Evolutionary conservation across 2,888 invertebrate species (phyloP), one percentile per base, ranked within the genome.

Genomic region (Steinernema scapterisci): DNA sequence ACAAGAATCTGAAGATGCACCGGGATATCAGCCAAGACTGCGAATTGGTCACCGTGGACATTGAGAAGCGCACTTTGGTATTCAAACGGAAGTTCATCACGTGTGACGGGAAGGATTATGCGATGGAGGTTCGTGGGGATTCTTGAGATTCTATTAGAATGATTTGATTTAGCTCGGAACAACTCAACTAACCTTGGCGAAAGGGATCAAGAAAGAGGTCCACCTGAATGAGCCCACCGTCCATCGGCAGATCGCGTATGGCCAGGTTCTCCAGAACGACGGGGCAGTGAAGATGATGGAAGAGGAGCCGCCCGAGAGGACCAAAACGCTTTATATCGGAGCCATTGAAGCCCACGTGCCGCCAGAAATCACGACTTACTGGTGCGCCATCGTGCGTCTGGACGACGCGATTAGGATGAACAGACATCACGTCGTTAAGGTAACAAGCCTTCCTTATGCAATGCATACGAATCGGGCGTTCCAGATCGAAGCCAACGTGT

Each of bases 331-430:
- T 19, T 72, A 76, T 21, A 76, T 84, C 13, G 45, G 72, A 21
- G 79, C 80, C 1, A 51, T 78, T n/a, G 38, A 89, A 88, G 88
- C 89, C 0, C 73, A 79, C 7, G 92, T 99, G 2, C 97, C 97
- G 0, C 90, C 90, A 1, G 90, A 89, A 13, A 96, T 97, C 84
- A 99, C 99, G 0, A 97, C 96, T 0, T 99, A 99, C 87, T 99
- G 97, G 97, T 99, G 97, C 88, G 92, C 92, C 76, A 91, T 95
- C 5, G 91, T 93, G 72, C 92, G 92, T 85, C 88, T 99, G 16
- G 94, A 95, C 0, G 90, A 91, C 6, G 90, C 91, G 74, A 89
- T 84, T 0, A 72, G 74, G 16, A 46, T 94, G 63, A 88, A 90
- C 76, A 91, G 91, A 74, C 95, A 94, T 88, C 91, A 91, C 81